Conservation (phyloP, 2,888 invertebrate genomes). For the Agrochola macilenta region DNA sequence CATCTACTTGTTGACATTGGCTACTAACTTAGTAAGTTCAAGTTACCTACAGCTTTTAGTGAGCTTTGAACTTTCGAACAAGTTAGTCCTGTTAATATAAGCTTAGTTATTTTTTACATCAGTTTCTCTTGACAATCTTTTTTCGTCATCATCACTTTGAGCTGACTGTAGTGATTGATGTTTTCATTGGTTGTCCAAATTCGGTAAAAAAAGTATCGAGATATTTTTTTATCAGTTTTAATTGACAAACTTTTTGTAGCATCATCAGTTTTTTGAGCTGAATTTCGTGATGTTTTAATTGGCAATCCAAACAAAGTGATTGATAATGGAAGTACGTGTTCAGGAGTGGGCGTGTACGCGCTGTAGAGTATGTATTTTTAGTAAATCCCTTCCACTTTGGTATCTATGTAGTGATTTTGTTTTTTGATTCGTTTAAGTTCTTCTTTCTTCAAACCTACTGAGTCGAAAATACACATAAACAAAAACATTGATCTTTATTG, state of each 20-base stretch:
- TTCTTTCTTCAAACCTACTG: background rate
- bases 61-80: conserved; percentile 12
- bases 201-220: background rate
- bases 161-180: background rate
- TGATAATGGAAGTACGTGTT: conserved; percentile 34
- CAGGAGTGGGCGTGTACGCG: conserved; percentile 33
- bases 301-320: background rate
- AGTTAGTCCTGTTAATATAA: conserved; percentile 11
- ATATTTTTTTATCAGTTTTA: background rate
- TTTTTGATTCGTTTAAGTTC: background rate
- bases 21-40: conserved; percentile 20
- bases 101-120: no score
- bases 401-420: background rate
- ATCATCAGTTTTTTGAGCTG: background rate
- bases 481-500: background rate
- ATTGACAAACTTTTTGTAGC: background rate
- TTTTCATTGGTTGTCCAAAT: background rate
- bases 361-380: conserved; percentile 36
- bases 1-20: conserved; percentile 63
- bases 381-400: no score
- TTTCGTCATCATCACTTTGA: background rate
- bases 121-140: background rate
- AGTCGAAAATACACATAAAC: no score
- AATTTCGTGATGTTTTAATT: background rate
- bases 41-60: conserved; percentile 50